Evolutionary conservation across 2,113 vertebrate genomes (phyloP).

Genomic region (Halcyon malimbica): DNA sequence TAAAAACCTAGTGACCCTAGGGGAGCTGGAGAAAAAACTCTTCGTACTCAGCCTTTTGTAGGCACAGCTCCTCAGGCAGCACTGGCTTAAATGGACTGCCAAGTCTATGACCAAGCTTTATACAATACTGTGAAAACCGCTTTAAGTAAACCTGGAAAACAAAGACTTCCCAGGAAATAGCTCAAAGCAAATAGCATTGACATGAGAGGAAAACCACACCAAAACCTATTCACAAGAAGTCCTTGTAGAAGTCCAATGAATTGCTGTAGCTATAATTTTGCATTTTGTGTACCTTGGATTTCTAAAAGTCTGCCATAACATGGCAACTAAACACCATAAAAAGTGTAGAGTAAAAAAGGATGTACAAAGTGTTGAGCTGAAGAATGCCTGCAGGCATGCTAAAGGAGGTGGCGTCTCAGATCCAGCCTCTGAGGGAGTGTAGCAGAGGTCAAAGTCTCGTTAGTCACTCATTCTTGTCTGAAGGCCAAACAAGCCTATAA

Average conservation of each 20-base stretch:
- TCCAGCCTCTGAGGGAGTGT: background rate
- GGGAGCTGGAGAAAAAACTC: background rate
- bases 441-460: background rate
- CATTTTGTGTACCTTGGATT: background rate
- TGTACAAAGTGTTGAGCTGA: background rate
- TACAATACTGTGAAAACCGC: background rate
- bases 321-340: background rate
- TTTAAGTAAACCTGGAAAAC: background rate
- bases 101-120: background rate
- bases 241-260: background rate
- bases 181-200: background rate
- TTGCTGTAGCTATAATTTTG: background rate
- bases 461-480: background rate
- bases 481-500: background rate
- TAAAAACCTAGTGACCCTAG: background rate
- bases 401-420: background rate
- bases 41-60: background rate
- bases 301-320: background rate
- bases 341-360: background rate
- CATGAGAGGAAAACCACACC: background rate
- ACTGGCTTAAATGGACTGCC: background rate
- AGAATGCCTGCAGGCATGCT: background rate
- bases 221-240: background rate
- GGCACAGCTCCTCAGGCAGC: background rate
- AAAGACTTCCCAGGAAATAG: background rate